Percentiles rank a stretch among this genome's conserved stretches.
These are phyloP conservation scores for Podabrus alpinus DNA, from an alignment of 2,888 invertebrate genomes.

Conservation along the genomic window DNA sequence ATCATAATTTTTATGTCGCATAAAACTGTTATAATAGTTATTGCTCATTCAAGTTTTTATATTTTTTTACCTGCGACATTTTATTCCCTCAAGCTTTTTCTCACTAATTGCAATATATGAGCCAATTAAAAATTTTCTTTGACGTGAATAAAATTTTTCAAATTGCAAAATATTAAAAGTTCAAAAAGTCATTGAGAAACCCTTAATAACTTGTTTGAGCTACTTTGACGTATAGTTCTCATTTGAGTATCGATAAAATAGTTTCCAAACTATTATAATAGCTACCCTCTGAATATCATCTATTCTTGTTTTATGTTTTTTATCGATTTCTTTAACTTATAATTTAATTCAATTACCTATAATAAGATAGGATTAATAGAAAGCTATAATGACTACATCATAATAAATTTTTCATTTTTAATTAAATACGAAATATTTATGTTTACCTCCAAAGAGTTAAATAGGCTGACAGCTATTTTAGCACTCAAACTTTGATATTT, in stretches of 20 bases:
- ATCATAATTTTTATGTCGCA: neutral
- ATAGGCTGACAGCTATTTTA: too few relatives aligned
- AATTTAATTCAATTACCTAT: neutral
- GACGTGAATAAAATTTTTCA: neutral
- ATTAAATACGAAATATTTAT: too few relatives aligned
- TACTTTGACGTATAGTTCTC: neutral
- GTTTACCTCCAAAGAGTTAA: too few relatives aligned
- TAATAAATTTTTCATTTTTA: too few relatives aligned
- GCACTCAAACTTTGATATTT: too few relatives aligned
- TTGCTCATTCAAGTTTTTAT: neutral
- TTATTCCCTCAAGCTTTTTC: neutral
- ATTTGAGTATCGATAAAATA: neutral
- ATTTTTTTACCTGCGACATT: neutral
- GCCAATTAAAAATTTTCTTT: neutral
- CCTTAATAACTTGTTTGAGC: conserved; percentile 1
- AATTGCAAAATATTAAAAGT: neutral
- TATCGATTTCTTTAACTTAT: neutral
- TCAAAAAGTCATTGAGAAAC: neutral
- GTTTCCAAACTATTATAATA: neutral
- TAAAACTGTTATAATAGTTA: neutral
- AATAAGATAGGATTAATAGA: neutral
- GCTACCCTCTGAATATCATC: neutral
- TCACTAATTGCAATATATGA: neutral
- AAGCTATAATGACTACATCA: too few relatives aligned
- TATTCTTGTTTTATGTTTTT: neutral